Evolutionary conservation across 2,888 invertebrate genomes (phyloP).

Genomic region (Strigamia maritima): DNA sequence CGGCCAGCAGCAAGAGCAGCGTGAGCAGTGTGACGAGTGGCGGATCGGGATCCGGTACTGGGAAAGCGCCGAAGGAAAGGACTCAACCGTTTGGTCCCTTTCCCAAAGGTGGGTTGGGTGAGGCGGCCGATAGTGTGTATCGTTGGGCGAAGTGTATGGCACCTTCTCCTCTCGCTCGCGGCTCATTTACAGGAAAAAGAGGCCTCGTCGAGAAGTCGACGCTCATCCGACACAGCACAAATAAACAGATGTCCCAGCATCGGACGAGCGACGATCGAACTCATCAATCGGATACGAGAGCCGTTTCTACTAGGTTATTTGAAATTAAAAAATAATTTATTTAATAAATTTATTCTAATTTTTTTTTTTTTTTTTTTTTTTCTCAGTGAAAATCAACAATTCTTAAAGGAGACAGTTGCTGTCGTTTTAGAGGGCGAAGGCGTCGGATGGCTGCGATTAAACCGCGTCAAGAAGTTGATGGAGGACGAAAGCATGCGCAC

Average conservation of each 20-base stretch:
- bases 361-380: not conserved
- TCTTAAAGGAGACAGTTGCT: slow-evolving; percentile 83
- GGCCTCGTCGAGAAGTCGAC: slow-evolving; percentile 86
- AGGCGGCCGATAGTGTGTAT: not conserved
- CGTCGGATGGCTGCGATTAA: slow-evolving; percentile 93
- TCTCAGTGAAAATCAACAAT: slow-evolving; percentile 79
- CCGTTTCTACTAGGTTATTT: slow-evolving; percentile 43
- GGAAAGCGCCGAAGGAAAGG: slow-evolving; percentile 43
- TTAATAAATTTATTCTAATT: not conserved
- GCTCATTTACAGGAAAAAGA: slow-evolving; percentile 56
- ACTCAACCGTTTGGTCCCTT: slow-evolving; percentile 67
- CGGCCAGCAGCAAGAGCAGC: slow-evolving; percentile 39
- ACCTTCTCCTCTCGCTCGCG: not conserved
- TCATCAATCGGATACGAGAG: slow-evolving; percentile 43
- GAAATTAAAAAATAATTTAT: not conserved
- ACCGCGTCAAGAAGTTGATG: slow-evolving; percentile 89
- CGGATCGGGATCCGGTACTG: not conserved
- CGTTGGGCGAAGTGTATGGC: slow-evolving; percentile 11
- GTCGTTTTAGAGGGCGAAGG: slow-evolving; percentile 87
- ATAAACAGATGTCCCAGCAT: slow-evolving; percentile 47
- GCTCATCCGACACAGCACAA: slow-evolving; percentile 74
- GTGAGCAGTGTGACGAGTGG: slow-evolving; percentile 42
- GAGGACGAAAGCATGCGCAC: slow-evolving; percentile 98
- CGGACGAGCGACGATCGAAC: slow-evolving; percentile 19
- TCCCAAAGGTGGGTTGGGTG: slow-evolving; percentile 60